These are phyloP conservation scores for Dunckerocampus dactyliophorus DNA, from an alignment of 2,113 vertebrate species.

Conservation along the genomic window DNA sequence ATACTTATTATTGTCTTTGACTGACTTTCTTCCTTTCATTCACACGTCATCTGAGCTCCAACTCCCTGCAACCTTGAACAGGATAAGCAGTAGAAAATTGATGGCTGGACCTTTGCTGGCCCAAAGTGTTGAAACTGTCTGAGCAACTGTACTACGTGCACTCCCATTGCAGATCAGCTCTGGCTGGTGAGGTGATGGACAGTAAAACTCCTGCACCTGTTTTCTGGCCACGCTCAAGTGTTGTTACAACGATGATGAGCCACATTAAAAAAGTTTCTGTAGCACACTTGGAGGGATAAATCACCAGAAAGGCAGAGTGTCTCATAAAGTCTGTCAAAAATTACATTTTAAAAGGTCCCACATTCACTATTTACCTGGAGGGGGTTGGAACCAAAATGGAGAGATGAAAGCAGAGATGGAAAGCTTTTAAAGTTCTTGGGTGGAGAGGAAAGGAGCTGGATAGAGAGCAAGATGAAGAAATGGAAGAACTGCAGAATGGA, in stretches of 20 bases:
- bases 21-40: no score
- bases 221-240: constrained; percentile 59
- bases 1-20: no score
- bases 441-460: constrained; percentile 24
- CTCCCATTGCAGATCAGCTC: constrained; percentile 24
- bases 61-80: no score
- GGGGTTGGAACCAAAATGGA: constrained; percentile 24
- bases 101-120: constrained; percentile 14
- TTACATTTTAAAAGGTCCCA: constrained; percentile 54
- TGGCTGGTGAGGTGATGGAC: constrained; percentile 51
- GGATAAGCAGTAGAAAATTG: no score
- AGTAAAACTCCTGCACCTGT: constrained; percentile 67
- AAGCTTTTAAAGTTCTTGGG: constrained; percentile 35
- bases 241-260: constrained; percentile 72
- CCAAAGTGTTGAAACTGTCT: neutral
- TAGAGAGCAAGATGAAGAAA: constrained; percentile 31
- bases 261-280: constrained; percentile 65
- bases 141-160: constrained; percentile 15
- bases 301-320: constrained; percentile 49
- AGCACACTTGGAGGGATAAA: constrained; percentile 55
- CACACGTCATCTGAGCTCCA: no score
- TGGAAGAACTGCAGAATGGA: constrained; percentile 29
- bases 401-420: constrained; percentile 28
- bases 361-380: constrained; percentile 31
- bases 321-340: constrained; percentile 48